Conservation (phyloP, 2,797 vertebrate genomes). For the Passerculus sandwichensis region DNA sequence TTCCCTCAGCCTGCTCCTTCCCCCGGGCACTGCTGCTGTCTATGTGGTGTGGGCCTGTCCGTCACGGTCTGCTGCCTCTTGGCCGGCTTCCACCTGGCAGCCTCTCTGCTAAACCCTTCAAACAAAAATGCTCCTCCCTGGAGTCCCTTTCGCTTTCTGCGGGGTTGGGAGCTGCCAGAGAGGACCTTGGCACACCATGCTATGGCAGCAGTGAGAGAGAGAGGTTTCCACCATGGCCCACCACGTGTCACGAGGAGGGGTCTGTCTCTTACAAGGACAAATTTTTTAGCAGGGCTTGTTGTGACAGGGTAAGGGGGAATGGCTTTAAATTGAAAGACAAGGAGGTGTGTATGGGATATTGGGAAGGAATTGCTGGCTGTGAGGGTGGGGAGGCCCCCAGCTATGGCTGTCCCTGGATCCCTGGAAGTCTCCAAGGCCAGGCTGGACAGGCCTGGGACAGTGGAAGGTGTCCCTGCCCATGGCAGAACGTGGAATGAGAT, state of each 20-base stretch:
- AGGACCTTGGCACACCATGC: background rate
- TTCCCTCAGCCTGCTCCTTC: background rate
- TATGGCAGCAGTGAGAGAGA: accelerated
- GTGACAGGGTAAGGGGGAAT: background rate
- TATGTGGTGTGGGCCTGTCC: background rate
- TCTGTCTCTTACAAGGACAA: background rate
- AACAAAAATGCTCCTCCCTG: background rate
- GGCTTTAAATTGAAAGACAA: background rate
- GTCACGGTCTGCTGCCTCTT: slow-evolving; percentile 59
- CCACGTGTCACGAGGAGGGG: background rate
- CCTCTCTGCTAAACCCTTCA: background rate
- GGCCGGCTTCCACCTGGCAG: slow-evolving; percentile 71
- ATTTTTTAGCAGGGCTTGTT: background rate
- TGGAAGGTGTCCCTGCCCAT: accelerated
- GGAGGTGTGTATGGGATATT: too few species aligned
- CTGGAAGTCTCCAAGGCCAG: background rate
- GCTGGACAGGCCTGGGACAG: accelerated
- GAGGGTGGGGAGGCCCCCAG: background rate
- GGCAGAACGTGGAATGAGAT: accelerated
- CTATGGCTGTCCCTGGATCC: background rate
- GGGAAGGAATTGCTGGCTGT: accelerated
- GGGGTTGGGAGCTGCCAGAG: background rate
- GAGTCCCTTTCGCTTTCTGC: background rate
- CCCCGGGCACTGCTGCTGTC: background rate
- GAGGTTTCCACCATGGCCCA: background rate